phyloP scores from a whole-genome alignment of 2,888 invertebrate genomes.

The Pachycephus smyrnensis region DNA sequence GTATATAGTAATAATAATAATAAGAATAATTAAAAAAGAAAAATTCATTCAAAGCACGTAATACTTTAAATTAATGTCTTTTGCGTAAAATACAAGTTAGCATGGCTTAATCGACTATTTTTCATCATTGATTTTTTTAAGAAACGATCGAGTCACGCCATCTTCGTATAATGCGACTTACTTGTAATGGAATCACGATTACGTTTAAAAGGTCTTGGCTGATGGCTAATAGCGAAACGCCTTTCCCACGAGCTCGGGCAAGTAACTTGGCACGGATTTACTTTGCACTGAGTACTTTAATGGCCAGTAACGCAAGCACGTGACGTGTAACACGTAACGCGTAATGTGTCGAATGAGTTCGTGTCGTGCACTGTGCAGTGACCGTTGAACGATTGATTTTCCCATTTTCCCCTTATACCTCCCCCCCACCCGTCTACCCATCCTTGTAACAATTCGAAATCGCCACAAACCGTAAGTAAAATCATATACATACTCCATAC shows the following conservation, averaged over 20 bases:
- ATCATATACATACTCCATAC: not conserved
- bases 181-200: slow-evolving; percentile 43
- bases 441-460: not conserved
- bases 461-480: not conserved
- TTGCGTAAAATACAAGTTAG: not conserved
- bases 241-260: slow-evolving; percentile 14
- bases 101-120: not conserved
- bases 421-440: too few species aligned
- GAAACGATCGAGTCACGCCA: slow-evolving; percentile 52
- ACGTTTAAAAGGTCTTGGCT: slow-evolving; percentile 36
- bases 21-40: not conserved
- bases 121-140: not conserved
- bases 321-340: not conserved
- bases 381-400: not conserved
- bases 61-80: not conserved
- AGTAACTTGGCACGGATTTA: slow-evolving; percentile 26
- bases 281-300: not conserved
- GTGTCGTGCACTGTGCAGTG: not conserved
- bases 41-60: not conserved
- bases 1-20: not conserved
- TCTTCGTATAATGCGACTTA: slow-evolving; percentile 38
- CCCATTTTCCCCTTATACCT: not conserved
- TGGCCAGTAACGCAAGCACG: not conserved
- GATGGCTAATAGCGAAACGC: slow-evolving; percentile 26
- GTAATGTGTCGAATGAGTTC: not conserved